Base-by-base conservation (phyloP, 92 coral and sea anemone species). In the Zoanthus sansibaricus region DNA sequence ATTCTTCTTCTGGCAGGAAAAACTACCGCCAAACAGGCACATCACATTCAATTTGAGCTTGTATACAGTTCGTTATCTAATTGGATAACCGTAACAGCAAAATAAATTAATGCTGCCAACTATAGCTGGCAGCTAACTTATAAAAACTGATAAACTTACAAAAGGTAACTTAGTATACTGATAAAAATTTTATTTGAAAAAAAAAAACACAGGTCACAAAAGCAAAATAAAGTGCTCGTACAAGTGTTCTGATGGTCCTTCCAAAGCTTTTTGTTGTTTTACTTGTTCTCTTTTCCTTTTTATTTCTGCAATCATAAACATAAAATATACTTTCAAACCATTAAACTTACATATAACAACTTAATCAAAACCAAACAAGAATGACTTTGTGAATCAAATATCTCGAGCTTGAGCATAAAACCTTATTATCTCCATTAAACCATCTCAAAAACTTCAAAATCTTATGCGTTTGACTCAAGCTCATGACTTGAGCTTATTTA, bases 181-280 rank as follows among this genome's bases (percentile, higher is more conserved):
- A 7, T 49, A 49, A 49, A 49, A 49, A 10, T 10, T 10, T 49
- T 1, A 2, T 49, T 49, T 49, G 54, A n/a, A n/a, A n/a, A n/a
- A 10, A 49, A 49, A 49, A 49, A 7, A 49, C 54, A 33, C 42
- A 33, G 3, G 42, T 33, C 54, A 7, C 2, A 51, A 76, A 54
- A 12, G 52, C 25, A 25, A 52, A 54, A 51, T 21, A 2, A 21
- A 14, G 21, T n/a, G 33, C 73, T 79, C 92, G 78, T 89, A 89
- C 92, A 89, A 89, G 13, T 89, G 89, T 70, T 89, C 89, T 2
- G 92, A 89, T 78, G 92, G 82, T 37, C 92, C 92, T 45, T 70
- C 89, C 12, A 45, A 52, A 3, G 48, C 71, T 14, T 47, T 69
- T 70, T 17, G 71, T 49, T 72, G 89, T n/a, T 89, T 85, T 66